These are phyloP conservation scores for Ceratina australensis DNA, from an alignment of 1,140 invertebrate genomes.

Conservation along the genomic window DNA sequence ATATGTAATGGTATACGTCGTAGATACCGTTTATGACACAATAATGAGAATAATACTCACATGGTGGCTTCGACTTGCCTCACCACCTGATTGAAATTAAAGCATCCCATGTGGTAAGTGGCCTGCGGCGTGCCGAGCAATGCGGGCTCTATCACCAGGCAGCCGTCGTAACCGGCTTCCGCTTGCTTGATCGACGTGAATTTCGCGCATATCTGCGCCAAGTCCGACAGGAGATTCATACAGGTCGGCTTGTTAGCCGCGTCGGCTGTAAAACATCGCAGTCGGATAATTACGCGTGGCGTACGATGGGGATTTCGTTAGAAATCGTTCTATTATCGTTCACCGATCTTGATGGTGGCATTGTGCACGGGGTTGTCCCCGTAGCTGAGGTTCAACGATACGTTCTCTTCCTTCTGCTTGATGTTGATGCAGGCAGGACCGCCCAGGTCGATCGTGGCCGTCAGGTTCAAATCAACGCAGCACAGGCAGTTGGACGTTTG, in stretches of 20 bases:
- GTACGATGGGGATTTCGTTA: background rate
- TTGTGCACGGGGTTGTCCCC: slow-evolving; percentile 80
- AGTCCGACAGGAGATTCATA: slow-evolving; percentile 79
- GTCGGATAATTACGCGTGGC: background rate
- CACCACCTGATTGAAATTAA: slow-evolving; percentile 78
- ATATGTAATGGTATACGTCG: background rate
- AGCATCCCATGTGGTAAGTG: slow-evolving; percentile 79
- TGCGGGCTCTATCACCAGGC: slow-evolving; percentile 79
- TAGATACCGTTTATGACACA: background rate
- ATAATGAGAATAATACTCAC: slow-evolving; percentile 64
- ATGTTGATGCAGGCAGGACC: slow-evolving; percentile 79
- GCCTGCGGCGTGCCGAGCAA: slow-evolving; percentile 78
- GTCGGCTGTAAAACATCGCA: slow-evolving; percentile 58
- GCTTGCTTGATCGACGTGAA: slow-evolving; percentile 74
- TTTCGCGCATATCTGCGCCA: slow-evolving; percentile 80
- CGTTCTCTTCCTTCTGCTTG: slow-evolving; percentile 78
- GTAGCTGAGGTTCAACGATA: slow-evolving; percentile 80
- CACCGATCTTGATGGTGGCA: slow-evolving; percentile 78
- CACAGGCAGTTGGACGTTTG: slow-evolving; percentile 76
- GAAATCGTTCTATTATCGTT: slow-evolving; percentile 35
- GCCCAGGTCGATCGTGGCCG: slow-evolving; percentile 78
- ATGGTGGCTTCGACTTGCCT: slow-evolving; percentile 69
- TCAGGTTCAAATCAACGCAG: slow-evolving; percentile 77
- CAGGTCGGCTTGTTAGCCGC: slow-evolving; percentile 78
- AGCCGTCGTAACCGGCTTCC: slow-evolving; percentile 75